These are phyloP conservation scores for Lacerta bilineata DNA, from an alignment of 2,797 vertebrate genomes.

Conservation along the genomic window DNA sequence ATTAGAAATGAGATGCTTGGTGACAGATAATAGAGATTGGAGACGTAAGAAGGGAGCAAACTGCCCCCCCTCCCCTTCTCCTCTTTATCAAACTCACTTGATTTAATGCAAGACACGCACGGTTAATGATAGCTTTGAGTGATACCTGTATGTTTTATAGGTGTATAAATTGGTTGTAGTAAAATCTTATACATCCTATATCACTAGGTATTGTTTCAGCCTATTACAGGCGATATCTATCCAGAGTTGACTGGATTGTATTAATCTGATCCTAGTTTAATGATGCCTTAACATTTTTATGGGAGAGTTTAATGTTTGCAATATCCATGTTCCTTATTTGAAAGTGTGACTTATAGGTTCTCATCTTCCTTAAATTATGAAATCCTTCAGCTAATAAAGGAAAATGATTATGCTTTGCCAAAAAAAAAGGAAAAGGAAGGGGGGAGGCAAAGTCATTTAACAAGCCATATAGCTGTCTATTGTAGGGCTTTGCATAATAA, in stretches of 20 bases:
- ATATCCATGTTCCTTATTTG: slow-evolving; percentile 86
- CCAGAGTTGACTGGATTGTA: slow-evolving; percentile 85
- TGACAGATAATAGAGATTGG: slow-evolving; percentile 71
- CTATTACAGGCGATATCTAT: slow-evolving; percentile 83
- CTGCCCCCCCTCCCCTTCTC: slow-evolving; percentile 44
- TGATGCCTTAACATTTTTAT: slow-evolving; percentile 88
- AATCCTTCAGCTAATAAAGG: slow-evolving; percentile 87
- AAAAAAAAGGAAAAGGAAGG: slow-evolving; percentile 61
- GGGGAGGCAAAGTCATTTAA: slow-evolving; percentile 83
- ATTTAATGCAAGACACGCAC: slow-evolving; percentile 78
- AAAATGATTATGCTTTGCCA: slow-evolving; percentile 85
- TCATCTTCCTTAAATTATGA: slow-evolving; percentile 87
- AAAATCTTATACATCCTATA: slow-evolving; percentile 82
- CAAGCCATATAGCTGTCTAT: slow-evolving; percentile 85
- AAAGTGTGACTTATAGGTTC: slow-evolving; percentile 87
- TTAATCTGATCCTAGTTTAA: slow-evolving; percentile 88
- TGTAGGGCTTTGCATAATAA: slow-evolving; percentile 84
- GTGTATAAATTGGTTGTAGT: slow-evolving; percentile 83
- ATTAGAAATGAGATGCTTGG: slow-evolving; percentile 66
- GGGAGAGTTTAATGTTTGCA: slow-evolving; percentile 86
- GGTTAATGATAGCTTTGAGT: slow-evolving; percentile 81
- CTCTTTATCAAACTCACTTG: slow-evolving; percentile 70
- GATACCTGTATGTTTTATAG: slow-evolving; percentile 85
- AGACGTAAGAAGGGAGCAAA: slow-evolving; percentile 59
- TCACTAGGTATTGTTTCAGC: slow-evolving; percentile 83